phyloP scores from a whole-genome alignment of 2,797 vertebrate genomes.

The Megalops cyprinoides region DNA sequence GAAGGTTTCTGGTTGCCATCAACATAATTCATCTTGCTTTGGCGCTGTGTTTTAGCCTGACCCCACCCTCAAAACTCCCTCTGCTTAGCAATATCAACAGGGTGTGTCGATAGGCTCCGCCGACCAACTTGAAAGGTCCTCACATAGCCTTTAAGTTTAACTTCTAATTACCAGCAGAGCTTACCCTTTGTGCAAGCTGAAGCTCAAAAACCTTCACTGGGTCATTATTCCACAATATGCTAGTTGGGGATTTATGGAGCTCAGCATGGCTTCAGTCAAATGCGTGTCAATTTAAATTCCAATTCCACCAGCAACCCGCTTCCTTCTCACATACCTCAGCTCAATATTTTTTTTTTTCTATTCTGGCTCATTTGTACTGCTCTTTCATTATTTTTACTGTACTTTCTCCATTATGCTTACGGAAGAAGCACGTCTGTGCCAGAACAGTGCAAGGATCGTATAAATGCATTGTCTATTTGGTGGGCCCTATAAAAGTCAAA shows the following conservation, averaged over 20 bases:
- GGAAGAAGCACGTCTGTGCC: neutral
- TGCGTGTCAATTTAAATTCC: slow-evolving; percentile 14
- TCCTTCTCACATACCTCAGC: neutral
- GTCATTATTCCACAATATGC: neutral
- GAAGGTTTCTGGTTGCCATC: neutral
- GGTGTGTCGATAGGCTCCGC: neutral
- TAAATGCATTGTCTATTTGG: no score
- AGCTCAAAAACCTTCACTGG: neutral
- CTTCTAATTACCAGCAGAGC: neutral
- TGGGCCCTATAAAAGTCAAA: no score
- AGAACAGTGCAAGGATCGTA: no score
- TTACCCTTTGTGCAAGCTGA: neutral
- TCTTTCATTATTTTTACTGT: neutral
- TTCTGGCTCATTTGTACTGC: no score
- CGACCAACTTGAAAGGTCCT: neutral
- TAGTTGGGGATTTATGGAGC: neutral
- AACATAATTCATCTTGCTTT: no score
- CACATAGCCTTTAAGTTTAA: neutral
- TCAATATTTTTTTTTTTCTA: no score
- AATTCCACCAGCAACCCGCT: neutral
- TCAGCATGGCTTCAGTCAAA: slow-evolving; percentile 5
- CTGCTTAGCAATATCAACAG: neutral
- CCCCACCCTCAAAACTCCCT: neutral
- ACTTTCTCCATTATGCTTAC: neutral
- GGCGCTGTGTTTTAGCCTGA: neutral